Percentiles rank a stretch among this genome's conserved stretches.
Evolutionary conservation across 64 coral and sea anemone species (phyloP).

Genomic region (Astreopora myriophthalma): DNA sequence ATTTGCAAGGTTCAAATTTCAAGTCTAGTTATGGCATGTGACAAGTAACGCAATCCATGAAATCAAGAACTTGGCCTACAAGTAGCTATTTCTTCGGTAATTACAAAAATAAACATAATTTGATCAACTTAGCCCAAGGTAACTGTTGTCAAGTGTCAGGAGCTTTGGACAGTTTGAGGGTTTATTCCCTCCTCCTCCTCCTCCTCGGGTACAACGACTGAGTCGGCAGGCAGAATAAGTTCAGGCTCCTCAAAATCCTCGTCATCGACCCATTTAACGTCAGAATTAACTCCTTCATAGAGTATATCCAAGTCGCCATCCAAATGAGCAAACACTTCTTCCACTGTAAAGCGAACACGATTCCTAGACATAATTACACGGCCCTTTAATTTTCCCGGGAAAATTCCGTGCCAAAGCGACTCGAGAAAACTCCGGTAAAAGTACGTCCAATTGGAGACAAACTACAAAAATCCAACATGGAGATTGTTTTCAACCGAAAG

Average conservation of each 20-base stretch:
- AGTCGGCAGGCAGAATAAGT: background rate
- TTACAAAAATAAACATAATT: background rate
- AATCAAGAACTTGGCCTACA: background rate
- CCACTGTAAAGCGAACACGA: background rate
- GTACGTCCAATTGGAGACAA: background rate
- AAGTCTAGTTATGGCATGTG: background rate
- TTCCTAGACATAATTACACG: background rate
- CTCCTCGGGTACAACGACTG: background rate
- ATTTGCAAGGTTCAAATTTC: background rate
- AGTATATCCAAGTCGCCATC: constrained; percentile 21
- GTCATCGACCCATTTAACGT: background rate
- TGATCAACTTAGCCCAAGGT: background rate
- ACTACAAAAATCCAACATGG: background rate
- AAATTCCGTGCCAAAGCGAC: background rate
- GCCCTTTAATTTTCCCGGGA: constrained; percentile 11
- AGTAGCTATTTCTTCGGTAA: background rate
- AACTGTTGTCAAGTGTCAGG: background rate
- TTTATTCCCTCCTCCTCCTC: background rate
- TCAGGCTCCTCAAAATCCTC: constrained; percentile 20
- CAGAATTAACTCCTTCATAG: constrained; percentile 16
- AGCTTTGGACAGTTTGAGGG: background rate
- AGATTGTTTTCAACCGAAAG: background rate
- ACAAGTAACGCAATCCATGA: background rate
- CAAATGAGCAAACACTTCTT: constrained; percentile 26
- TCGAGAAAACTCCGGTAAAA: background rate